A percentile compares a stretch with the other conserved stretches of the same genome.
phyloP scores from a whole-genome alignment of 1,140 invertebrate species.

The Frieseomelitta varia region DNA sequence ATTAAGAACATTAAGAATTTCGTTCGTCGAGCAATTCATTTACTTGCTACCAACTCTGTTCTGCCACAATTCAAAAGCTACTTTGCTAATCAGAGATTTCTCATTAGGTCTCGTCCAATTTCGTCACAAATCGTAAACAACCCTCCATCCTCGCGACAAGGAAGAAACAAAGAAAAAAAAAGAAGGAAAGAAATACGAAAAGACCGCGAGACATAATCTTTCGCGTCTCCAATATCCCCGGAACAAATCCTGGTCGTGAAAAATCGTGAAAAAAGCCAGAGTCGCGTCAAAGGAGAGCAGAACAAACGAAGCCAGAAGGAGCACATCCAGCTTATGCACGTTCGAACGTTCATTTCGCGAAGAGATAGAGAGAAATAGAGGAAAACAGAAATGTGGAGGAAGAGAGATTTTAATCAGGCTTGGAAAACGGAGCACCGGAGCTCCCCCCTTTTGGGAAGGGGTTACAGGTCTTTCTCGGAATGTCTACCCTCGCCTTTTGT shows the following conservation, averaged over 20 bases:
- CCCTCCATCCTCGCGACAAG: neutral
- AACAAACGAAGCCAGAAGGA: neutral
- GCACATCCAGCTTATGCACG: neutral
- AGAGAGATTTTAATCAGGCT: conserved; percentile 69
- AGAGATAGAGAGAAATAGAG: neutral
- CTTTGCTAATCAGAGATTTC: neutral
- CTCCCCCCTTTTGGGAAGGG: neutral
- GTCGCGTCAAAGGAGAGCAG: neutral
- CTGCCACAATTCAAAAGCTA: neutral
- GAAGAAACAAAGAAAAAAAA: neutral
- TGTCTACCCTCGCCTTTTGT: conserved; percentile 6
- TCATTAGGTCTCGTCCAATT: neutral
- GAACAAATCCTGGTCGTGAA: neutral
- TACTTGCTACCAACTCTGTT: too few species aligned
- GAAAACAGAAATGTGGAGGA: neutral
- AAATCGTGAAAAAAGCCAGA: neutral
- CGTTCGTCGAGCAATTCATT: neutral
- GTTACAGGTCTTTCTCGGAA: conserved; percentile 17
- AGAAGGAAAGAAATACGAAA: neutral
- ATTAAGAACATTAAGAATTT: neutral
- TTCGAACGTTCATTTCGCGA: conserved; percentile 53
- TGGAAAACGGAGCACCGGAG: neutral
- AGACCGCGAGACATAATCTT: neutral
- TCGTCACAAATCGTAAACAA: neutral
- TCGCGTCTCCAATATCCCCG: neutral